Evolutionary conservation across 2,888 invertebrate genomes (phyloP).

Genomic region (Steinernema carpocapsae): DNA sequence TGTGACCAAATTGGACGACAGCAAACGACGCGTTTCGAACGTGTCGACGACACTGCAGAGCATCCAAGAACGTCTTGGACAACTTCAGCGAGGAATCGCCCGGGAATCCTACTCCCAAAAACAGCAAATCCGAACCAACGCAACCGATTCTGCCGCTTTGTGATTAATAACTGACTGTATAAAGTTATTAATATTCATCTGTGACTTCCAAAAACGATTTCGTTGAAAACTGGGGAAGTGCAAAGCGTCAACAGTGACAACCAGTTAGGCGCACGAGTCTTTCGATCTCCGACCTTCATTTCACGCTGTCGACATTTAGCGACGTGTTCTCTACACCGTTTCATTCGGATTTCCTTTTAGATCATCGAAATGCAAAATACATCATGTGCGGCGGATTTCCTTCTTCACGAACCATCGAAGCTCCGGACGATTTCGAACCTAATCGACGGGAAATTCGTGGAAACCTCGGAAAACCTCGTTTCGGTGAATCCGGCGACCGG

Average conservation of each 20-base stretch:
- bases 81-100: conserved; percentile 57
- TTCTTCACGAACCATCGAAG: conserved; percentile 1
- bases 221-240: too few relatives aligned
- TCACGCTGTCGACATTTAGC: background rate
- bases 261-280: too few relatives aligned
- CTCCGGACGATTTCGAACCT: conserved; percentile 48
- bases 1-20: conserved; percentile 58
- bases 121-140: conserved; percentile 11
- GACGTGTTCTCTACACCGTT: background rate
- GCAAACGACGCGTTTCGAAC: conserved; percentile 41
- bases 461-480: conserved; percentile 44
- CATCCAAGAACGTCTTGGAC: conserved; percentile 54
- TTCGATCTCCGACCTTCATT: conserved; percentile 1
- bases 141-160: background rate
- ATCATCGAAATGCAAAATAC: background rate
- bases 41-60: conserved; percentile 42
- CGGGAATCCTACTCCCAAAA: conserved; percentile 50
- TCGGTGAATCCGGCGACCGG: conserved; percentile 55
- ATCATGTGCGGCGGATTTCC: conserved; percentile 5
- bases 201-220: too few relatives aligned
- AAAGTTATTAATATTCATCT: background rate
- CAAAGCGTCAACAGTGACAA: too few relatives aligned
- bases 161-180: background rate
- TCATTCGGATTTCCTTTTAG: background rate
- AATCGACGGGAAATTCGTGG: conserved; percentile 50